Percentiles rank a stretch among this genome's conserved stretches.
These are phyloP conservation scores for Achatina immaculata DNA, from an alignment of 1,140 invertebrate species.

Conservation along the genomic window DNA sequence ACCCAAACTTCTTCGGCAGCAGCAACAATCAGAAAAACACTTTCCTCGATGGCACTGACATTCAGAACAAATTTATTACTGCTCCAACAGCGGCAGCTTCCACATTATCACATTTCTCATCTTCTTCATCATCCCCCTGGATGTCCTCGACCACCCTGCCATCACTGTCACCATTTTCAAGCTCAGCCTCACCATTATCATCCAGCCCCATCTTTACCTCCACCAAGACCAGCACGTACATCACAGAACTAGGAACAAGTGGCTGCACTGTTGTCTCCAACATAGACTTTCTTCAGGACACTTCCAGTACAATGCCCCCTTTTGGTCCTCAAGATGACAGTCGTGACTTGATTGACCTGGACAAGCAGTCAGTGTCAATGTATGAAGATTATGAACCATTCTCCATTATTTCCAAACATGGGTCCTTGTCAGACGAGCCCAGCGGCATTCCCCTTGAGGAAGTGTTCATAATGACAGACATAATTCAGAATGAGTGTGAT, in stretches of 20 bases:
- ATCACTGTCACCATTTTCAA: slow-evolving; percentile 5
- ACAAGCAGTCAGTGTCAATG: neutral
- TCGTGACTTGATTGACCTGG: slow-evolving; percentile 8
- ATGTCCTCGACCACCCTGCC: neutral
- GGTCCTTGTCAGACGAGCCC: neutral
- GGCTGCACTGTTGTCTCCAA: slow-evolving; percentile 7
- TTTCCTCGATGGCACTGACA: neutral
- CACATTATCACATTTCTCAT: neutral
- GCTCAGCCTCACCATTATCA: neutral
- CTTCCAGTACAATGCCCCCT: neutral
- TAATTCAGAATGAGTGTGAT: slow-evolving; percentile 3
- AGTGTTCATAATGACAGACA: slow-evolving; percentile 4
- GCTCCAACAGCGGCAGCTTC: neutral
- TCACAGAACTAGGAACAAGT: slow-evolving; percentile 8
- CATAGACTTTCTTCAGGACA: neutral
- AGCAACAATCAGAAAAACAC: neutral
- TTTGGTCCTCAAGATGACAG: neutral
- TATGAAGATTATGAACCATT: slow-evolving; percentile 10
- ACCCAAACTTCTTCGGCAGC: neutral
- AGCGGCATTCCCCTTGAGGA: slow-evolving; percentile 3
- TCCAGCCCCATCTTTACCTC: neutral
- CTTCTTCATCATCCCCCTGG: slow-evolving; percentile 9
- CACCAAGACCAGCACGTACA: slow-evolving; percentile 3
- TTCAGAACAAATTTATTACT: neutral
- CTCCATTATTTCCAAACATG: neutral